Evolutionary conservation across 2,113 vertebrate genomes (phyloP).

Genomic region (Lycaon pictus): DNA sequence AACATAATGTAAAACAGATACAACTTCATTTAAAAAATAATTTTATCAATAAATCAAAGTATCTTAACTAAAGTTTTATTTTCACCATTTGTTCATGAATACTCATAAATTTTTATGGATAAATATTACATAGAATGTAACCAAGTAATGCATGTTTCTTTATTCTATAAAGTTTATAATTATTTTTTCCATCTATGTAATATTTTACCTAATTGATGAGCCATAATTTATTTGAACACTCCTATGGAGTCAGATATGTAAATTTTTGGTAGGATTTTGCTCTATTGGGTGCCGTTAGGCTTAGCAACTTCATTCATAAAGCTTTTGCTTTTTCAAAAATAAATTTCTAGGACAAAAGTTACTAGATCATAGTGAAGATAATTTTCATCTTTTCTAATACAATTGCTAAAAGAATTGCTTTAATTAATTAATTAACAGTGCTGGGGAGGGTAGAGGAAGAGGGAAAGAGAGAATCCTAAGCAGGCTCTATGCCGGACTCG

Average conservation of each 20-base stretch:
- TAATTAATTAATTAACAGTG: too few species aligned
- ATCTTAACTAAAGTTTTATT: neutral
- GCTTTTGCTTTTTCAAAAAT: neutral
- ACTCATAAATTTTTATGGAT: neutral
- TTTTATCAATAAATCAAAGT: neutral
- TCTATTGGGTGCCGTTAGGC: neutral
- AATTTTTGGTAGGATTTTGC: neutral
- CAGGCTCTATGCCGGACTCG: too few species aligned
- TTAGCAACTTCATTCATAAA: neutral
- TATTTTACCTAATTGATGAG: neutral
- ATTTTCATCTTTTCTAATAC: neutral
- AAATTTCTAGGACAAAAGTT: neutral
- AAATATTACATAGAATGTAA: neutral
- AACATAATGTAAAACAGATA: neutral
- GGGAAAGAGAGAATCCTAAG: too few species aligned
- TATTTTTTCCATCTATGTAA: neutral
- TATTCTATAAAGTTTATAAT: neutral
- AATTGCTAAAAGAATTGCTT: neutral
- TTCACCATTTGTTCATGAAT: neutral
- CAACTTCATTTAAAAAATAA: neutral
- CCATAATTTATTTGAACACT: neutral
- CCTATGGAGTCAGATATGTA: neutral
- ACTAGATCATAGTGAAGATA: neutral
- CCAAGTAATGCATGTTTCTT: neutral
- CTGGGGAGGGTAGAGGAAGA: too few species aligned